Evolutionary conservation across 2,888 invertebrate species (phyloP), one percentile per base, ranked within the genome.

Genomic region (Oxytorus armatus): DNA sequence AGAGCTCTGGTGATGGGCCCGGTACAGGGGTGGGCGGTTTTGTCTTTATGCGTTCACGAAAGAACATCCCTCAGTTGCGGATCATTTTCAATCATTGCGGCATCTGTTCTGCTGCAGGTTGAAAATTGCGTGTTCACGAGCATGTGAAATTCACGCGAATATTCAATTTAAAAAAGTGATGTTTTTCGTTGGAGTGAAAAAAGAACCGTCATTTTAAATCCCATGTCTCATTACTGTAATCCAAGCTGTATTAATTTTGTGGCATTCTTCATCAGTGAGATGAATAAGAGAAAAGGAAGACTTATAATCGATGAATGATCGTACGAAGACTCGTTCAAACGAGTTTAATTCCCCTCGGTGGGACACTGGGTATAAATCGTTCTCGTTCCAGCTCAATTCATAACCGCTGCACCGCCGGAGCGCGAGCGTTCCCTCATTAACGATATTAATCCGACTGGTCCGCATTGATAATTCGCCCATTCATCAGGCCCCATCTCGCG

Each of bases 381-480:
- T 83, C 85, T 79, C 70, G 77, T 82, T 82, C 72, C 61, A 68
- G 76, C 80, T 82, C 74, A 80, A 80, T 83, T 72, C 81, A 73
- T 75, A 77, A 81, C 83, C 85, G 72, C 29, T 51, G 72, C 79
- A 70, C 73, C 80, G 72, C 18, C 74, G 70, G 68, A 65, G 72
- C 79, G 75, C 79, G 75, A 68, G 83, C 84, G 65, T 81, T 83
- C 83, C 83, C 87, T 88, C 86, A 87, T 88, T 86, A 88, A 88
- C 84, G 85, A 86, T 87, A 88, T 87, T 87, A 87, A 87, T 88
- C 86, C 81, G 85, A 82, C 85, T 85, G 82, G 82, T 85, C 83
- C 83, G 77, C 83, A 86, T 86, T 85, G 87, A 89, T 88, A 88
- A 89, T 89, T 87, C 86, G 86, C 84, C 89, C 88, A 89, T 88